Evolutionary conservation across 2,113 vertebrate species (phyloP).

Genomic region (Trogon melanurus): DNA sequence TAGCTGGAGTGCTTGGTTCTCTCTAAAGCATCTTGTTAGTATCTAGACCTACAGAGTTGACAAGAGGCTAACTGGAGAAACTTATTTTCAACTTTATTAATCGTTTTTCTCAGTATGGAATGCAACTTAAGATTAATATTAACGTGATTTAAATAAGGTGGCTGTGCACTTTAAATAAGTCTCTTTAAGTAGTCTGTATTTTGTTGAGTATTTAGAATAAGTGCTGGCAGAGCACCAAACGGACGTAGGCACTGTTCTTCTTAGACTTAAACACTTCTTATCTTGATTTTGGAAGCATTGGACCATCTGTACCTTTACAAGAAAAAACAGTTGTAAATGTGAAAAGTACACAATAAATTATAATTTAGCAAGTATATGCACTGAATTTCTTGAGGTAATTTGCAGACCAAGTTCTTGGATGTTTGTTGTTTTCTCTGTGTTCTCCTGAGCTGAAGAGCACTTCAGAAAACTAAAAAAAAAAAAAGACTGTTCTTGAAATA

Average conservation of each 20-base stretch:
- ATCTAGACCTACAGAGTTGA: background rate
- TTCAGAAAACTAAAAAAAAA: background rate
- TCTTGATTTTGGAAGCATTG: background rate
- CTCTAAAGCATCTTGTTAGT: background rate
- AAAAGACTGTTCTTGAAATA: background rate
- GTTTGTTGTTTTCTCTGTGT: background rate
- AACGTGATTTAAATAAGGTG: conserved; percentile 12
- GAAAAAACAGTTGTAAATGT: conserved; percentile 8
- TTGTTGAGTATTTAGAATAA: conserved; percentile 31
- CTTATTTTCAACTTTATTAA: conserved; percentile 13
- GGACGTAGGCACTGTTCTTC: background rate
- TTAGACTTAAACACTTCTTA: background rate
- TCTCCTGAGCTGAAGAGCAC: background rate
- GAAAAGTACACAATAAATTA: conserved; percentile 20
- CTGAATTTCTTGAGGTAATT: background rate
- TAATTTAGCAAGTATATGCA: background rate
- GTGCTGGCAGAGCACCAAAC: conserved; percentile 17
- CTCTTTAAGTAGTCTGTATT: conserved; percentile 26
- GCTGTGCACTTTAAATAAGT: conserved; percentile 32
- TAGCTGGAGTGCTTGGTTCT: background rate
- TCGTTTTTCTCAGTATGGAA: background rate
- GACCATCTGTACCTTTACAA: conserved; percentile 26
- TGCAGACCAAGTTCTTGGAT: background rate
- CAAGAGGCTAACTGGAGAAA: background rate
- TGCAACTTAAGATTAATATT: conserved; percentile 1